Conservation (phyloP, 2,797 vertebrate genomes). For the Phrynocephalus guinanensis region DNA sequence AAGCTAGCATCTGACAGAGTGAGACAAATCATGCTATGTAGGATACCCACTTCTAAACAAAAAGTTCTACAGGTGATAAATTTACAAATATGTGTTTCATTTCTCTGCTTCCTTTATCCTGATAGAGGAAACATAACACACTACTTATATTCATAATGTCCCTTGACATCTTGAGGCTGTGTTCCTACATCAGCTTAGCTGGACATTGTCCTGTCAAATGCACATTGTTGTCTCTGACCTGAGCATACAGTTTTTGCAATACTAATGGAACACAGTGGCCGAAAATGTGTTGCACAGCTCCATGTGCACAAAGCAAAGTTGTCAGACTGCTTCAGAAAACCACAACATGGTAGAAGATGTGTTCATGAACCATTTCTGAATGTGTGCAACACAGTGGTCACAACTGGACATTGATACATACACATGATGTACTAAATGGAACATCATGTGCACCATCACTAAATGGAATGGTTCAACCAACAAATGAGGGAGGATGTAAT, state of each 20-base stretch:
- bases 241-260: background rate
- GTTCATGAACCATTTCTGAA: too few species aligned
- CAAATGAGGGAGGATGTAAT: background rate
- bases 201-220: background rate
- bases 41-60: constrained; percentile 15
- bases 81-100: constrained; percentile 4
- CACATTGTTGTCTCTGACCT: background rate
- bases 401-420: too few species aligned
- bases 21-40: background rate
- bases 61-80: background rate
- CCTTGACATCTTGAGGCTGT: background rate
- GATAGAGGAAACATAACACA: too few species aligned
- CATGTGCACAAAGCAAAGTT: too few species aligned
- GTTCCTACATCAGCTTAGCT: background rate
- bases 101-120: too few species aligned
- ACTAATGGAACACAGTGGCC: background rate
- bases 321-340: too few species aligned
- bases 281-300: too few species aligned
- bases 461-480: background rate
- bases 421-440: too few species aligned
- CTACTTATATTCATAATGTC: too few species aligned
- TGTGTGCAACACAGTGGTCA: too few species aligned
- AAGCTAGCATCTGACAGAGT: constrained; percentile 6
- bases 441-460: too few species aligned
- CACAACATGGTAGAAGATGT: too few species aligned